These are phyloP conservation scores for Onthophagus taurus DNA, from an alignment of 1,140 invertebrate genomes.

Conservation along the genomic window DNA sequence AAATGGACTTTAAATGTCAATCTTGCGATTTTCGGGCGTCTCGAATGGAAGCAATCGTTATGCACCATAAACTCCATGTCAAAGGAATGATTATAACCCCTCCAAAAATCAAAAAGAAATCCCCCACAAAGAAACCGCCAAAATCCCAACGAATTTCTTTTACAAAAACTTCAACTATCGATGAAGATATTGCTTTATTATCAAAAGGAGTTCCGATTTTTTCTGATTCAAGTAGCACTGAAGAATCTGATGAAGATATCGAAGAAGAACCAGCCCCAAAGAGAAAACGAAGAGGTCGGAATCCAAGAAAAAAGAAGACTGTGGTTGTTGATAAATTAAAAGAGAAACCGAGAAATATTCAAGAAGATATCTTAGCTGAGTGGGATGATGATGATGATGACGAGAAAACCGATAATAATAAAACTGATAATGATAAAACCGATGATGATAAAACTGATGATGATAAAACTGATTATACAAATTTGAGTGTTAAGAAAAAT, in stretches of 20 bases:
- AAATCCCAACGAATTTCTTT: constrained; percentile 15
- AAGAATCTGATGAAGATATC: constrained; percentile 21
- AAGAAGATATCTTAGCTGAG: constrained; percentile 32
- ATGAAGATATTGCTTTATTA: constrained; percentile 21
- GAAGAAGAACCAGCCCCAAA: constrained; percentile 32
- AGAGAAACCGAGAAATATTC: constrained; percentile 22
- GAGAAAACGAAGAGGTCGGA: constrained; percentile 27
- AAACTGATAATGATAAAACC: no score
- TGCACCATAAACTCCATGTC: constrained; percentile 55
- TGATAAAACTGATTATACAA: no score
- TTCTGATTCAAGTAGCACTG: not conserved
- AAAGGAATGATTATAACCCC: constrained; percentile 16
- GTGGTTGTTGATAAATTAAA: no score
- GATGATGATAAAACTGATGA: no score
- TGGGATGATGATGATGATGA: constrained; percentile 37
- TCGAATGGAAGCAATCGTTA: constrained; percentile 57
- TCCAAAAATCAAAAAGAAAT: constrained; percentile 19
- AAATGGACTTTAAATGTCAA: constrained; percentile 47
- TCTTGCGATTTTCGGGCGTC: constrained; percentile 53
- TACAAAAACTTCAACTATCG: constrained; percentile 20
- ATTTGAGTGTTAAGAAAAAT: no score
- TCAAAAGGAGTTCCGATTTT: constrained; percentile 14
- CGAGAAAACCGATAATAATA: no score
- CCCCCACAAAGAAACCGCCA: constrained; percentile 2
- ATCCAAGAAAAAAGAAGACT: no score